A percentile compares a stretch with the other conserved stretches of the same genome.
These are phyloP conservation scores for Drosophila yakuba DNA, from an alignment of 1,140 invertebrate species.

Conservation along the genomic window DNA sequence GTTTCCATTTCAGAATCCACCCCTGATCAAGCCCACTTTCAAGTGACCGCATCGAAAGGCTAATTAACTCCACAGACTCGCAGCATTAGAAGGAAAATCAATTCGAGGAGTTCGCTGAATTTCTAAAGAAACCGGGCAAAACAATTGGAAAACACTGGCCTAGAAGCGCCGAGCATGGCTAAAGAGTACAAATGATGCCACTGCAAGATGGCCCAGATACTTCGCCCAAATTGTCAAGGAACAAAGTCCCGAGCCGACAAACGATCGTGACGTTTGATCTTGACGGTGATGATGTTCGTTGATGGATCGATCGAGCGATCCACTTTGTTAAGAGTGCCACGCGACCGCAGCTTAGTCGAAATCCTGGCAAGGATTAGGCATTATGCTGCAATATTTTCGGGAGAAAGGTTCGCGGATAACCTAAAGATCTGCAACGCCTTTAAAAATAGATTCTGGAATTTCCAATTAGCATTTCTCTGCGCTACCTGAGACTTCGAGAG, in stretches of 20 bases:
- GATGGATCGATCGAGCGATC: constrained; percentile 52
- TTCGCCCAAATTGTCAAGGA: constrained; percentile 65
- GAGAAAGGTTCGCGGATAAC: constrained; percentile 57
- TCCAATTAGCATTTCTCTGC: constrained; percentile 71
- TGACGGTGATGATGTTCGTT: constrained; percentile 56
- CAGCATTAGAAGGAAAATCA: constrained; percentile 54
- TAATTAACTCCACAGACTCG: constrained; percentile 62
- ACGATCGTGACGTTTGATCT: constrained; percentile 72
- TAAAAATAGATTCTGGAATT: constrained; percentile 25
- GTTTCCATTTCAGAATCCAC: not conserved
- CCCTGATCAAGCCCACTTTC: constrained; percentile 53
- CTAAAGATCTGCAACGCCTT: constrained; percentile 71
- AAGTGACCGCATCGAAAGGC: constrained; percentile 77
- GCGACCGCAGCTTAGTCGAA: constrained; percentile 60
- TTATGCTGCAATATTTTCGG: constrained; percentile 65
- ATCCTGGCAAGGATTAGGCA: constrained; percentile 32
- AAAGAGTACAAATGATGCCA: constrained; percentile 75
- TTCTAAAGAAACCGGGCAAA: constrained; percentile 67
- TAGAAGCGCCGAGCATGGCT: constrained; percentile 69
- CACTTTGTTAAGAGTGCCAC: constrained; percentile 55
- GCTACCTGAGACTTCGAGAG: constrained; percentile 50
- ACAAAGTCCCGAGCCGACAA: constrained; percentile 60
- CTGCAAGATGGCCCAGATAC: constrained; percentile 42
- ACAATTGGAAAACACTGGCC: constrained; percentile 64
- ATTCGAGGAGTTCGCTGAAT: constrained; percentile 68